Evolutionary conservation across 2,113 vertebrate genomes (phyloP), one percentile per base, ranked within the genome.

Genomic region (Stegastes partitus): DNA sequence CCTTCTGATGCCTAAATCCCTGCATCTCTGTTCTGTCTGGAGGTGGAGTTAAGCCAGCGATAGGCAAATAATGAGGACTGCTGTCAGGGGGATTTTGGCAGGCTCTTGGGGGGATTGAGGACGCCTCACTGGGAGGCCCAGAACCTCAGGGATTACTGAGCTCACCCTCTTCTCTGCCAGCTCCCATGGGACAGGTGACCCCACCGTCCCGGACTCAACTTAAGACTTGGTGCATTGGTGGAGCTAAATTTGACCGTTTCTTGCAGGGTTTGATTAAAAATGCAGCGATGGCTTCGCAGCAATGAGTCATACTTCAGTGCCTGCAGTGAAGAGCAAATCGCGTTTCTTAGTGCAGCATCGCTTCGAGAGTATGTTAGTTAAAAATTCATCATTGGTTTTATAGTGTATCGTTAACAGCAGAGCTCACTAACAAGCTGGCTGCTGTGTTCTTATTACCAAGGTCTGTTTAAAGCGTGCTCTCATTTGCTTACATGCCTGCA

Each of bases 141-240:
- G 55, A 81, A 88, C 56, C 74, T 74, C 55, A 0, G 77, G 81
- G 93, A 93, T 92, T 93, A 93, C 56, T 11, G 55, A 82, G 37
- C 42, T 72, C 82, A 75, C 77, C 62, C 74, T 61, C 50, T 50
- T 68, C 15, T 64, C 25, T 45, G 28, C 50, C 31, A 77, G 53
- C 54, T 54, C 65, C 72, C 15, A 23, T 16, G 28, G 79, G 64
- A 72, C 25, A 59, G 54, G 68, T 64, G 49, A 44, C 18, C 51
- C 44, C 53, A 5, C 37, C 28, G 39, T 67, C 68, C 67, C 51
- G 64, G 23, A 26, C 34, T 47, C 8, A 50, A 37, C 57, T 71
- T 44, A 19, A 19, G 49, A 21, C 39, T 37, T 7, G 55, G 15
- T 15, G 25, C 28, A n/a, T 10, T 0, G n/a, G 18, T 1, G 53